A percentile compares a stretch with the other conserved stretches of the same genome.
Conservation (phyloP, 2,797 vertebrate species). For the Propithecus perrieri region DNA sequence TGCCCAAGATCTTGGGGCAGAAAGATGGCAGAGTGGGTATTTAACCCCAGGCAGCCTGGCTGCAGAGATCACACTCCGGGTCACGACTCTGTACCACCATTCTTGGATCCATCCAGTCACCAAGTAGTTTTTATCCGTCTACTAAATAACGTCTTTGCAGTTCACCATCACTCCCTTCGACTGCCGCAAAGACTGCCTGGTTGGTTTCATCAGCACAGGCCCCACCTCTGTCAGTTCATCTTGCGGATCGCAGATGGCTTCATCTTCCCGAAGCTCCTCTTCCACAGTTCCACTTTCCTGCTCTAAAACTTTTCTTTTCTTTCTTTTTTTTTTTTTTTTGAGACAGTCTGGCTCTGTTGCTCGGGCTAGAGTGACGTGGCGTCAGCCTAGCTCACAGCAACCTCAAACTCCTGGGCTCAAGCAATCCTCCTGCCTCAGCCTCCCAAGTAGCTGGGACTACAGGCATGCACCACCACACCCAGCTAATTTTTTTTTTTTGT, state of each 20-base stretch:
- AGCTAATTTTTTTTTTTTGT: too few species aligned
- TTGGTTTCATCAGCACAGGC: accelerated
- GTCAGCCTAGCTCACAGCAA: too few species aligned
- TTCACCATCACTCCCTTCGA: not conserved
- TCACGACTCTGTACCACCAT: accelerated
- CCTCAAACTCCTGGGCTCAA: too few species aligned
- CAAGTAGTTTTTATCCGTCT: accelerated
- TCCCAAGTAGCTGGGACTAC: too few species aligned
- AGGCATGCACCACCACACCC: too few species aligned
- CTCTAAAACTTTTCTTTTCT: accelerated
- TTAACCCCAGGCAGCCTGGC: not conserved
- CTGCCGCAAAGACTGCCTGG: not conserved
- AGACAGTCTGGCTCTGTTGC: too few species aligned
- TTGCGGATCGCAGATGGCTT: accelerated
- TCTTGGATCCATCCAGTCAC: not conserved
- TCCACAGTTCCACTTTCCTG: not conserved
- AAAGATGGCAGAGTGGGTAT: not conserved
- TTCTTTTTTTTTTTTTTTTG: too few species aligned
- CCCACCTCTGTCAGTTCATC: not conserved
- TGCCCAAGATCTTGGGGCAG: not conserved
- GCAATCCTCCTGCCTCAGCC: too few species aligned
- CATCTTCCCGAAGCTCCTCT: not conserved
- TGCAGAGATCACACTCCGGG: not conserved
- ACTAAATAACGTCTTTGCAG: accelerated
- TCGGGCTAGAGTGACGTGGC: too few species aligned